Base-by-base conservation (phyloP, 2,888 invertebrate species). In the Pseudanteris insignis region DNA sequence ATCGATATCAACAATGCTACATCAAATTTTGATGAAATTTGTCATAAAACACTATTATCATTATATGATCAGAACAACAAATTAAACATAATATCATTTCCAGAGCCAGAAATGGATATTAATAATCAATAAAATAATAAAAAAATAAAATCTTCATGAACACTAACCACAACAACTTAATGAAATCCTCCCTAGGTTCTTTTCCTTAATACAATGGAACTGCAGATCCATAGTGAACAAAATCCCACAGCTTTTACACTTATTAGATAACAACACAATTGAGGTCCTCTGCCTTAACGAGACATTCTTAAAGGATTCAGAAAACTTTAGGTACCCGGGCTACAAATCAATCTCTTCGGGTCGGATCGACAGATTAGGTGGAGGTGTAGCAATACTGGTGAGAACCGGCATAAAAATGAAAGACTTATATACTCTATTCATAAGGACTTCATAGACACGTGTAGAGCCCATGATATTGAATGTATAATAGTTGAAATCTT, bases 241-340 rank as follows among this genome's bases (percentile, higher is more conserved):
- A 34, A 14, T 10, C 5, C n/a, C 13, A 7, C 2, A n/a, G 3
- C 7, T 46, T 8, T 26, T 26, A 2, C 13, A 33, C 15, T 5
- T 34, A 8, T 11, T 46, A 15, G n/a, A 46, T 2, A 34, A 33
- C 3, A 8, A 26, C 8, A 12, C 1, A 11, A n/a, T 18, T 2
- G 46, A 28, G 9, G n/a, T 46, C 1, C 18, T 46, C 4, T 46
- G 46, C 26, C 11, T 46, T 14, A 10, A 1, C 11, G 46, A 46
- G 8, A 46, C 46, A 14, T 25, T 21, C 15, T 28, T 34, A 11
- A 28, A 46, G 9, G 2, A 0, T n/a, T 2, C 0, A 5, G 10
- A 25, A 6, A 13, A 12, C n/a, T 46, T 46, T 6, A 14, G 6
- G 2, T 34, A 10, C 10, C 12, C 9, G 1, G 46, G 34, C 0